A percentile compares a stretch with the other conserved stretches of the same genome.
These are phyloP conservation scores for Myocastor coypus DNA, from an alignment of 2,113 vertebrate species.

Conservation along the genomic window DNA sequence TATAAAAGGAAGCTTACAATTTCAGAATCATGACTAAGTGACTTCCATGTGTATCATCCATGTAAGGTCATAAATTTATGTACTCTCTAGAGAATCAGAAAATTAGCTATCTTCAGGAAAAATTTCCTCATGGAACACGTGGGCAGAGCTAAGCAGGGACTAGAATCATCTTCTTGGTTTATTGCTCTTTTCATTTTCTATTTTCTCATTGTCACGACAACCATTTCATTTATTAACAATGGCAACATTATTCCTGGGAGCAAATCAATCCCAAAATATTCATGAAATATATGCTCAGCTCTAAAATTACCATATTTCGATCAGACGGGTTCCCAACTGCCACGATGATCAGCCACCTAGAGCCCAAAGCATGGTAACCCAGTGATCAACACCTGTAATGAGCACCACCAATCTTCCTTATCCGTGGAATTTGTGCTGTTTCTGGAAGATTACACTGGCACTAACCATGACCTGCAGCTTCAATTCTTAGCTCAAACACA, in stretches of 20 bases:
- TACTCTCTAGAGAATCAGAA: background rate
- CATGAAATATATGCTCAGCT: background rate
- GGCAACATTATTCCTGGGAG: background rate
- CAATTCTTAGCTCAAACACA: background rate
- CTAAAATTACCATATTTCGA: background rate
- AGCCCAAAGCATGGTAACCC: background rate
- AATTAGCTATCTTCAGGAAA: background rate
- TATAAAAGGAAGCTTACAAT: background rate
- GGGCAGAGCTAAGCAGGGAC: background rate
- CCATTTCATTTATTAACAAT: constrained; percentile 18
- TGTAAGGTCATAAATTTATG: background rate
- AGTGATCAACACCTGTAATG: background rate
- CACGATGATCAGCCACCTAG: background rate
- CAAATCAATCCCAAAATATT: background rate
- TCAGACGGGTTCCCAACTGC: background rate
- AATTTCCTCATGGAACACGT: background rate
- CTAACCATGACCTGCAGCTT: background rate
- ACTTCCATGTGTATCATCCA: background rate
- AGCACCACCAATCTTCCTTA: background rate
- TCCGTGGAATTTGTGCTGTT: background rate
- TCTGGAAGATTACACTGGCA: background rate
- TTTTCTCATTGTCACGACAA: background rate
- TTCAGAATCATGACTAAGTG: background rate
- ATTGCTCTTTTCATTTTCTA: background rate
- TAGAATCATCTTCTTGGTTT: background rate